These are phyloP conservation scores for Drepana arcuata DNA, from an alignment of 1,140 invertebrate species.

Conservation along the genomic window DNA sequence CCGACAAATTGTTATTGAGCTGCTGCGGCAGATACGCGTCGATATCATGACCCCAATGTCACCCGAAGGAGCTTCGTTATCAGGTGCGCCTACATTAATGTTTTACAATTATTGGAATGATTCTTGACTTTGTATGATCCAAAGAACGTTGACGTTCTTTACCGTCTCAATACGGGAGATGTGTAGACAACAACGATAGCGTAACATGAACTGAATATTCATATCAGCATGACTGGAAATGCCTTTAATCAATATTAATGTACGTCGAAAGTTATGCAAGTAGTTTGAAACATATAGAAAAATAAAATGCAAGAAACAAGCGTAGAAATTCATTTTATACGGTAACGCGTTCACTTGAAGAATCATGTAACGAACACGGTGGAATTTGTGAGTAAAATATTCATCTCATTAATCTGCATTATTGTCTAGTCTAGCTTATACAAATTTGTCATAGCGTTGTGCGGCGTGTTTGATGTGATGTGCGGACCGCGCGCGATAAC, in stretches of 20 bases:
- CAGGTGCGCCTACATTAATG: not conserved
- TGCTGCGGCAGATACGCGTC: not conserved
- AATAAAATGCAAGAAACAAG: not conserved
- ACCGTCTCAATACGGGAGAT: no score
- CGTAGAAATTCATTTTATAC: not conserved
- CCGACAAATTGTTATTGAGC: conserved; percentile 17
- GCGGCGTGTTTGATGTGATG: conserved; percentile 48
- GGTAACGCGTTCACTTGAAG: not conserved
- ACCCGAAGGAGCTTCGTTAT: conserved; percentile 13
- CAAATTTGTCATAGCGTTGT: conserved; percentile 28
- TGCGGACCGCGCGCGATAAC: conserved; percentile 39
- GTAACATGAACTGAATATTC: not conserved
- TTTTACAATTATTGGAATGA: conserved; percentile 7
- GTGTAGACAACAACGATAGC: not conserved
- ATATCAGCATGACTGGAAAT: not conserved
- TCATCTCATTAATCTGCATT: no score
- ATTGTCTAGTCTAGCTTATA: conserved; percentile 11
- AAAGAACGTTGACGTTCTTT: not conserved
- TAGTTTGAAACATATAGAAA: no score
- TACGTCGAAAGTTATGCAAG: not conserved
- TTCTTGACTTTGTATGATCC: not conserved
- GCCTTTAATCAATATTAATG: not conserved
- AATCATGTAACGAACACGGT: no score
- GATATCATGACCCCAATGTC: conserved; percentile 10
- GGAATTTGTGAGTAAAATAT: no score